These are phyloP conservation scores for Calidris pygmaea DNA, from an alignment of 2,113 vertebrate genomes.

Conservation along the genomic window DNA sequence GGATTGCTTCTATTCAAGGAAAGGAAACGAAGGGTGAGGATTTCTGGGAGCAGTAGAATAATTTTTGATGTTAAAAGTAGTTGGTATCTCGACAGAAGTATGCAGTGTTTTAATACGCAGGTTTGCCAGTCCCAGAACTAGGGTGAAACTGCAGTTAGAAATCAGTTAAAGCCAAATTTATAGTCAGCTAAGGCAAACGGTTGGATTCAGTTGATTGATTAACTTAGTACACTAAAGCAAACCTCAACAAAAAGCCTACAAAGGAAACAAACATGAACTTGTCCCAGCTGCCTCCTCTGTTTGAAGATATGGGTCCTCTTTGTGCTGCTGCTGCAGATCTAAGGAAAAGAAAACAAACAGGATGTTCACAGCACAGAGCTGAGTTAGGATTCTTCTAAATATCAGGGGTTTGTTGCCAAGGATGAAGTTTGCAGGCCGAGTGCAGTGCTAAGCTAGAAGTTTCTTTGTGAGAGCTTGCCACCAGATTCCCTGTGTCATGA, in stretches of 20 bases:
- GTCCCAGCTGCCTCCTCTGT: slow-evolving; percentile 49
- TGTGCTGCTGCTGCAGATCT: slow-evolving; percentile 60
- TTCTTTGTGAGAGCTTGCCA: not conserved
- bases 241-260: slow-evolving; percentile 45
- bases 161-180: not conserved
- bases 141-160: not conserved
- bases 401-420: not conserved
- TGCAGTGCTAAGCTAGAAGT: not conserved
- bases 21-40: not conserved
- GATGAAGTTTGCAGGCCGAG: not conserved
- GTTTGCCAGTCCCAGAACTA: not conserved
- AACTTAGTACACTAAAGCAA: not conserved
- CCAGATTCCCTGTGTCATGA: not conserved
- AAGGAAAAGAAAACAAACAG: slow-evolving; percentile 61
- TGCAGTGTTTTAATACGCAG: not conserved
- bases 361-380: slow-evolving; percentile 55
- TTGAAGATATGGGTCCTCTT: slow-evolving; percentile 54
- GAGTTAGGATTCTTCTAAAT: slow-evolving; percentile 40
- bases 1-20: not conserved
- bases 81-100: not conserved
- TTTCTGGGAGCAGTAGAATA: not conserved
- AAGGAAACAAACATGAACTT: slow-evolving; percentile 38
- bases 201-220: slow-evolving; percentile 10
- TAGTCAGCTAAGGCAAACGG: not conserved
- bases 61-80: not conserved